These are phyloP conservation scores for Mythimna impura DNA, from an alignment of 2,888 invertebrate species.

Conservation along the genomic window DNA sequence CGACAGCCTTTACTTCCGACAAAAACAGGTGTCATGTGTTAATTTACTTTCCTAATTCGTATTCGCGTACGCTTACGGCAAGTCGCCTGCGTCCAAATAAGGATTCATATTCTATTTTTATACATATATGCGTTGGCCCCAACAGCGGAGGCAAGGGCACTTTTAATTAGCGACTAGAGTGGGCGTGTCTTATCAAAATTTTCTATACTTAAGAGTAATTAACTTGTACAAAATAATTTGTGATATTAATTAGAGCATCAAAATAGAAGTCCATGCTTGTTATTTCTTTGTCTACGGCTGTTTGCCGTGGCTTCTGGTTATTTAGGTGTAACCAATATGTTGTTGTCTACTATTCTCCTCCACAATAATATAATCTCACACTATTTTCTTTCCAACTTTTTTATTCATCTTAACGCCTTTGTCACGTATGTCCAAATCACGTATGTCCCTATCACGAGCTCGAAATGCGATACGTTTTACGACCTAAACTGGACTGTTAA, in stretches of 20 bases:
- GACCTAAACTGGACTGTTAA: too few species aligned
- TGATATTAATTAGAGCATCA: background rate
- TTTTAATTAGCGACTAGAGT: constrained; percentile 36
- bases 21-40: constrained; percentile 56
- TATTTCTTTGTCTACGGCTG: background rate
- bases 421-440: too few species aligned
- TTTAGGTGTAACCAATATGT: background rate
- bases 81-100: constrained; percentile 37
- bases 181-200: constrained; percentile 25
- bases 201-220: constrained; percentile 4
- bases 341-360: background rate
- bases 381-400: background rate
- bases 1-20: constrained; percentile 52
- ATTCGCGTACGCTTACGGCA: constrained; percentile 22
- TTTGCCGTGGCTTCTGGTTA: background rate
- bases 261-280: background rate
- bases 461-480: too few species aligned
- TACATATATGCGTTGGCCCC: constrained; percentile 22
- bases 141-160: constrained; percentile 45
- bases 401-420: background rate
- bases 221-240: background rate
- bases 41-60: constrained; percentile 53
- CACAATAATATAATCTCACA: background rate
- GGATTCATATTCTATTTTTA: constrained; percentile 42
- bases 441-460: too few species aligned